Evolutionary conservation across 2,113 vertebrate species (phyloP).

Genomic region (Ammodytes marinus): DNA sequence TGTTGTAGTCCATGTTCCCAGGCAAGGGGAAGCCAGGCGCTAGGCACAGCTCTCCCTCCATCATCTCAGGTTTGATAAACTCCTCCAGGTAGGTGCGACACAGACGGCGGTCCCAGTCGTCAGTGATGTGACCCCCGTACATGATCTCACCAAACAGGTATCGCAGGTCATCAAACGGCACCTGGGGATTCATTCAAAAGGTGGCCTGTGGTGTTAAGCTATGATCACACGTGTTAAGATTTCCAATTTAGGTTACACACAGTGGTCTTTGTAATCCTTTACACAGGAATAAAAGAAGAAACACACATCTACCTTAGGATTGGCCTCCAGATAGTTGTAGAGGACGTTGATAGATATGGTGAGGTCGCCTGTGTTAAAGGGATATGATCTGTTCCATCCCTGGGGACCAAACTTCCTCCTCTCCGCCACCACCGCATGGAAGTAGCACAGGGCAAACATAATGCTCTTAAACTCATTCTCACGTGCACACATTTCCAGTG

Average conservation of each 20-base stretch:
- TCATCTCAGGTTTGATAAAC: constrained; percentile 93
- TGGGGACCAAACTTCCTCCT: constrained; percentile 94
- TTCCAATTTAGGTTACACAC: constrained; percentile 62
- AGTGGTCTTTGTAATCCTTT: not conserved
- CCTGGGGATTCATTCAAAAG: constrained; percentile 80
- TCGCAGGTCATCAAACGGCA: constrained; percentile 94
- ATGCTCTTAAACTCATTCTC: constrained; percentile 96
- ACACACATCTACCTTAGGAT: constrained; percentile 86
- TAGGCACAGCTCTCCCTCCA: constrained; percentile 91
- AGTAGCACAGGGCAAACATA: constrained; percentile 94
- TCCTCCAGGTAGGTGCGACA: constrained; percentile 94
- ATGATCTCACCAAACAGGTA: constrained; percentile 98
- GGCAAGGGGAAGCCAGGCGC: constrained; percentile 93
- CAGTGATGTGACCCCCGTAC: constrained; percentile 97
- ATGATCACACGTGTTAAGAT: constrained; percentile 44
- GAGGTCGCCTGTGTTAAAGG: constrained; percentile 94
- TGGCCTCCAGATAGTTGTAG: constrained; percentile 94
- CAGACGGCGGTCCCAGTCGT: constrained; percentile 95
- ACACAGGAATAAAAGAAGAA: not conserved
- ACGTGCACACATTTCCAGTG: constrained; percentile 92
- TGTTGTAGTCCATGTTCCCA: constrained; percentile 91
- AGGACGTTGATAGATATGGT: constrained; percentile 94
- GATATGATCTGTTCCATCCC: constrained; percentile 95
- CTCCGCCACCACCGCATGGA: constrained; percentile 94
- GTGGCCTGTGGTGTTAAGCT: constrained; percentile 27